A percentile compares a stretch with the other conserved stretches of the same genome.
Evolutionary conservation across 1,140 invertebrate species (phyloP).

Genomic region (Pseudomyrmex gracilis): DNA sequence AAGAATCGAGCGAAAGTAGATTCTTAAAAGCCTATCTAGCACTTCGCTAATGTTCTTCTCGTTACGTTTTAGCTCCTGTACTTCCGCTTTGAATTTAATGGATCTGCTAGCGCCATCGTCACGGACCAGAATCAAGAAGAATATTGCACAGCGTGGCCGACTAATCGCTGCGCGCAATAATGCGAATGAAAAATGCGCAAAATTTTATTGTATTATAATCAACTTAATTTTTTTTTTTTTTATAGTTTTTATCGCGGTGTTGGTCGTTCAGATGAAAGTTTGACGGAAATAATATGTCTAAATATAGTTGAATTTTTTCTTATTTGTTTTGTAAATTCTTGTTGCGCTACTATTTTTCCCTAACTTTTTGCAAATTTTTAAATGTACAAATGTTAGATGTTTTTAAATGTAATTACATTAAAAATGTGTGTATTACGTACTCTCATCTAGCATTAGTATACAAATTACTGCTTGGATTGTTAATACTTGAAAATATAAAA

Average conservation of each 20-base stretch:
- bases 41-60: slow-evolving; percentile 67
- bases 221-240: slow-evolving; percentile 1
- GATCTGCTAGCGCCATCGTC: slow-evolving; percentile 32
- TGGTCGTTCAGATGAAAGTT: neutral
- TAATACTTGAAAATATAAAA: too few relatives aligned
- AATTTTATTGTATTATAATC: slow-evolving; percentile 6
- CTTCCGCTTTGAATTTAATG: slow-evolving; percentile 69
- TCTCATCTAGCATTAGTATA: too few relatives aligned
- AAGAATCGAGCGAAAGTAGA: slow-evolving; percentile 16
- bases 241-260: neutral
- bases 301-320: slow-evolving; percentile 9
- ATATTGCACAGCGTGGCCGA: slow-evolving; percentile 5
- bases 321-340: too few relatives aligned
- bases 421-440: too few relatives aligned
- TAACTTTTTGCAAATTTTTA: too few relatives aligned
- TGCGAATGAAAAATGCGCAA: slow-evolving; percentile 8
- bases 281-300: neutral
- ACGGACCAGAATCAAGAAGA: slow-evolving; percentile 35
- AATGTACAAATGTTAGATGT: too few relatives aligned
- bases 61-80: slow-evolving; percentile 58
- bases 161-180: slow-evolving; percentile 8
- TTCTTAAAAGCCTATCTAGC: slow-evolving; percentile 68
- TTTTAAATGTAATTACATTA: neutral
- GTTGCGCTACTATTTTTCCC: too few relatives aligned
- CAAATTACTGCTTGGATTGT: too few relatives aligned